These are phyloP conservation scores for Dendrocopos noguchii DNA, from an alignment of 2,113 vertebrate species.

Conservation along the genomic window DNA sequence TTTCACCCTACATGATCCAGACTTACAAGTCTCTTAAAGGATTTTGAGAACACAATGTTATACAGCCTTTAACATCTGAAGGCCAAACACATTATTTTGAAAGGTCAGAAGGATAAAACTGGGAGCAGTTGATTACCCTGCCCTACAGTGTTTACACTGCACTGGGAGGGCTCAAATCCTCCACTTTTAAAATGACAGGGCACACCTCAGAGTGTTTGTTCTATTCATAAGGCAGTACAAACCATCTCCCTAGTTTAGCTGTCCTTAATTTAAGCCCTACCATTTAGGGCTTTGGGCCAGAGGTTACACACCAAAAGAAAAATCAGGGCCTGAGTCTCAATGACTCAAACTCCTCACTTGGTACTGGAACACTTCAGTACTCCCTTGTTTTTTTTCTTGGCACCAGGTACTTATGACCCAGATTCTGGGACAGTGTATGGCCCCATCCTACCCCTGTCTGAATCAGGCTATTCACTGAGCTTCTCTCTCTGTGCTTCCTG, in stretches of 20 bases:
- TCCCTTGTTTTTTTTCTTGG: slow-evolving; percentile 50
- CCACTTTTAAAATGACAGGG: background rate
- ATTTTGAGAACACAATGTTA: background rate
- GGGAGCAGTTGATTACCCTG: background rate
- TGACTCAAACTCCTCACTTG: slow-evolving; percentile 22
- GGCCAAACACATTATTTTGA: background rate
- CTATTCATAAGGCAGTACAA: background rate
- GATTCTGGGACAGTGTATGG: slow-evolving; percentile 7
- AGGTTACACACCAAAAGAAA: slow-evolving; percentile 41
- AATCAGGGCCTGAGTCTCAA: background rate
- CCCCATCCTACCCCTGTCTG: background rate
- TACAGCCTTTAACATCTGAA: background rate
- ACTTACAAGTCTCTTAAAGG: background rate
- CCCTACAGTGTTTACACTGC: background rate
- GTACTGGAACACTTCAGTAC: background rate
- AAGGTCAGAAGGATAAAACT: slow-evolving; percentile 28
- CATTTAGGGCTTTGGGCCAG: slow-evolving; percentile 21
- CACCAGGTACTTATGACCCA: slow-evolving; percentile 31
- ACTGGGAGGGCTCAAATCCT: background rate
- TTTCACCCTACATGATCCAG: background rate
- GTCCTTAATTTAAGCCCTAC: slow-evolving; percentile 17
- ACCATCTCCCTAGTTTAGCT: background rate
- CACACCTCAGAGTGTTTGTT: background rate
- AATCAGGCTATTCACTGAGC: slow-evolving; percentile 23
- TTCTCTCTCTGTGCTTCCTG: background rate